Percentiles rank a stretch among this genome's conserved stretches.
Conservation (phyloP, 2,797 vertebrate genomes). For the Neomorphus geoffroyi region DNA sequence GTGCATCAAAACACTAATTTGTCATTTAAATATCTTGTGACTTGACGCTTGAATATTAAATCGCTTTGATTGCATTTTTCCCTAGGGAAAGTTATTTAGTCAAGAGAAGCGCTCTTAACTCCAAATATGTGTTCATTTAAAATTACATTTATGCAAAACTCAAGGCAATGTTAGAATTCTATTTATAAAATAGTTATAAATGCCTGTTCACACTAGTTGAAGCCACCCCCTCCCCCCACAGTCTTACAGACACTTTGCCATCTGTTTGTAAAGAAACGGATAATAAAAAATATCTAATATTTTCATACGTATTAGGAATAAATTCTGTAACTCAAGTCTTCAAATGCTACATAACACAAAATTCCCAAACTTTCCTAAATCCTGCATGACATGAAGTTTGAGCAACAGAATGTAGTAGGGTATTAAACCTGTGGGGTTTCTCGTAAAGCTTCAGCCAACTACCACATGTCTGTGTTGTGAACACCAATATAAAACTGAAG, state of each 20-base stretch:
- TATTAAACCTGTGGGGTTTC: not conserved
- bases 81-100: slow-evolving; percentile 46
- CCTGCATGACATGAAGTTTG: not conserved
- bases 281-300: not conserved
- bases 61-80: slow-evolving; percentile 56
- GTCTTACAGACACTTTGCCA: not conserved
- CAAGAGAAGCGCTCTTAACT: slow-evolving; percentile 24
- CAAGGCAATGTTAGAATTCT: not conserved
- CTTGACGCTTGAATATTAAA: slow-evolving; percentile 20
- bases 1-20: slow-evolving; percentile 45
- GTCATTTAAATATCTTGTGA: slow-evolving; percentile 42
- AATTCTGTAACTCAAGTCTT: not conserved
- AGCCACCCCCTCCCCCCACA: not conserved
- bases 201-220: not conserved
- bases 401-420: not conserved
- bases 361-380: not conserved
- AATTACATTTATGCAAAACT: slow-evolving; percentile 18
- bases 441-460: not conserved
- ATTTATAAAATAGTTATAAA: slow-evolving; percentile 14
- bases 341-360: not conserved
- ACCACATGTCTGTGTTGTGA: not conserved
- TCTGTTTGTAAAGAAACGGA: not conserved
- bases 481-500: not conserved
- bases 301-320: not conserved
- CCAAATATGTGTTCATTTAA: slow-evolving; percentile 13